A percentile compares a stretch with the other conserved stretches of the same genome.
Evolutionary conservation across 1,140 invertebrate genomes (phyloP).

Genomic region (Holcopasites calliopsidis): DNA sequence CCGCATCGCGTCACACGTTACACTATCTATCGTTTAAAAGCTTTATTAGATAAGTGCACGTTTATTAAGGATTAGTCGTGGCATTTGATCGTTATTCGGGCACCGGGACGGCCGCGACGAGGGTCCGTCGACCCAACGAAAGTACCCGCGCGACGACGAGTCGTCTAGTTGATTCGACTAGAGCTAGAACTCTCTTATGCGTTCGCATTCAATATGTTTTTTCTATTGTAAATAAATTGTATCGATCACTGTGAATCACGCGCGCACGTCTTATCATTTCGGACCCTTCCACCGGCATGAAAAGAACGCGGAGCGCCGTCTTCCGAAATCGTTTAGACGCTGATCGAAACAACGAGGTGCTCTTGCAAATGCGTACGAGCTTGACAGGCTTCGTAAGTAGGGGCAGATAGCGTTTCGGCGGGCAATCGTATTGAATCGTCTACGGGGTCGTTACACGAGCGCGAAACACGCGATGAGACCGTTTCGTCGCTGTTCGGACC

Average conservation of each 20-base stretch:
- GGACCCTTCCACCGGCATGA: not conserved
- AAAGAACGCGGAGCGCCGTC: not conserved
- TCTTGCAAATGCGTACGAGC: not conserved
- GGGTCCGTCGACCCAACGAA: no score
- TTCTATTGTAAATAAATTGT: conserved; percentile 65
- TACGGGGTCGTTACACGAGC: not conserved
- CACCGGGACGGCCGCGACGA: not conserved
- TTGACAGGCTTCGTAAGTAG: conserved; percentile 48
- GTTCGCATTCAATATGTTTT: conserved; percentile 36
- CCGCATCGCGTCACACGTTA: conserved; percentile 44
- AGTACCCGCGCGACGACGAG: no score
- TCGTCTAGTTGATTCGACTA: not conserved
- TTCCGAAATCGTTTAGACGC: conserved; percentile 32
- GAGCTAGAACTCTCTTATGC: not conserved
- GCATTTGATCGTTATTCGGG: conserved; percentile 33
- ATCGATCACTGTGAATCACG: conserved; percentile 1
- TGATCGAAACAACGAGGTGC: conserved; percentile 38
- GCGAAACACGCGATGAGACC: not conserved
- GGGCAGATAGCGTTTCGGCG: conserved; percentile 16
- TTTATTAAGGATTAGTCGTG: conserved; percentile 47
- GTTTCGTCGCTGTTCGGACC: no score
- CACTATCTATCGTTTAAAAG: conserved; percentile 57
- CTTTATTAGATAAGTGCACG: conserved; percentile 62
- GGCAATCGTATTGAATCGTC: not conserved
- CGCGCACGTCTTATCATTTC: not conserved